Evolutionary conservation across 2,113 vertebrate genomes (phyloP).

Genomic region (Amphiprion ocellaris): DNA sequence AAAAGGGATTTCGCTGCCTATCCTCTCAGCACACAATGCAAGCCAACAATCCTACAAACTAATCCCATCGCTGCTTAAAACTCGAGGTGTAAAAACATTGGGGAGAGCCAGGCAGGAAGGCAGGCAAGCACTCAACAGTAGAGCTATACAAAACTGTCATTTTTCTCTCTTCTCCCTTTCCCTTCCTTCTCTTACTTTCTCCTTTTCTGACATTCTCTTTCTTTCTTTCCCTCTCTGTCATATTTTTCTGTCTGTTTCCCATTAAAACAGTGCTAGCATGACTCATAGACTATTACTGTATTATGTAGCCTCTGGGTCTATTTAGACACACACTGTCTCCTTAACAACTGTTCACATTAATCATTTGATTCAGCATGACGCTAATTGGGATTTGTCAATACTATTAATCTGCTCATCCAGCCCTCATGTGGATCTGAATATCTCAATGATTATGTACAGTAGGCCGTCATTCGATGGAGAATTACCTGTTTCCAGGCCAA

Average conservation of each 20-base stretch:
- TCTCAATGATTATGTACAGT: constrained; percentile 63
- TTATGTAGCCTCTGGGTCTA: constrained; percentile 80
- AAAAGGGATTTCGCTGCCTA: constrained; percentile 85
- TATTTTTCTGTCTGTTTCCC: constrained; percentile 48
- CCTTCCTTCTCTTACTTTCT: constrained; percentile 26
- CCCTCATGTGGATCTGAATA: constrained; percentile 76
- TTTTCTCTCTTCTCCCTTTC: constrained; percentile 29
- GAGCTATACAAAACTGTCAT: constrained; percentile 41
- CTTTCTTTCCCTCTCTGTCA: constrained; percentile 36
- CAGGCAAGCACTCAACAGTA: constrained; percentile 40
- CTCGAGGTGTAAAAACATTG: constrained; percentile 75
- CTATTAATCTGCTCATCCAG: constrained; percentile 78
- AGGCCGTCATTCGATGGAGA: constrained; percentile 53
- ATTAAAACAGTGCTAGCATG: constrained; percentile 73
- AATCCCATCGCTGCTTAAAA: constrained; percentile 84
- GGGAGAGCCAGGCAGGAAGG: constrained; percentile 61
- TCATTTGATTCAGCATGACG: constrained; percentile 80
- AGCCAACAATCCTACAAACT: constrained; percentile 84
- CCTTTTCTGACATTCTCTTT: constrained; percentile 37
- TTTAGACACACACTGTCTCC: constrained; percentile 79
- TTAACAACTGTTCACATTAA: constrained; percentile 79
- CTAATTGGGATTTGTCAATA: constrained; percentile 84
- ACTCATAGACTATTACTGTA: constrained; percentile 81
- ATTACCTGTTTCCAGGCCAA: constrained; percentile 59
- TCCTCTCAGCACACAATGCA: constrained; percentile 82